Conservation (phyloP, 2,113 vertebrate genomes). For the Callithrix jacchus region DNA sequence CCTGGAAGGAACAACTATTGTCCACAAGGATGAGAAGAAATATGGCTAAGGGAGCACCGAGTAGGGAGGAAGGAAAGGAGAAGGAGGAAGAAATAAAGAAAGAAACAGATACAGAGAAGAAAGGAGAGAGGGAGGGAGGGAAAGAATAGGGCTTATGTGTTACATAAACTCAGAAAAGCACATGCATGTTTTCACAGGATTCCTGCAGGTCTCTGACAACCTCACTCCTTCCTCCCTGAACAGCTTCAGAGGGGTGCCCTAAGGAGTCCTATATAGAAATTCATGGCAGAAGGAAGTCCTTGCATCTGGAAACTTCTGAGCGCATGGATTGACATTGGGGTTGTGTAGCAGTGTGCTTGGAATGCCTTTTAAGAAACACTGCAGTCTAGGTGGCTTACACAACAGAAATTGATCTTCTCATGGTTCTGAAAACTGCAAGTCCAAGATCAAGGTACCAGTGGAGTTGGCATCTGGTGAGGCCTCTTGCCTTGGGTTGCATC, state of each 20-base stretch:
- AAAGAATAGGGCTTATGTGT: rapidly evolving
- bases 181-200: rapidly evolving
- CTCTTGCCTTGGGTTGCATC: background rate
- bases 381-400: background rate
- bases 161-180: background rate
- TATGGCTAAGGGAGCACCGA: rapidly evolving
- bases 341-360: background rate
- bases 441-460: background rate
- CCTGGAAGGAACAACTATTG: background rate
- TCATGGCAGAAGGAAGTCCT: background rate
- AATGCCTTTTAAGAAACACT: background rate
- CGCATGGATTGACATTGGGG: rapidly evolving
- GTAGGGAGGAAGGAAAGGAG: background rate
- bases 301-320: background rate
- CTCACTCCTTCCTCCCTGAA: no score
- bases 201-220: background rate
- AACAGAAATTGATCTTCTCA: background rate
- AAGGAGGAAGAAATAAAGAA: background rate
- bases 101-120: background rate
- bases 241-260: background rate
- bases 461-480: background rate
- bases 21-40: background rate
- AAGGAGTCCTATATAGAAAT: rapidly evolving
- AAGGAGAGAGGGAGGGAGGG: background rate
- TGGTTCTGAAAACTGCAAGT: background rate